These are phyloP conservation scores for Caerostris extrusa DNA, from an alignment of 1,140 invertebrate species.

Conservation along the genomic window DNA sequence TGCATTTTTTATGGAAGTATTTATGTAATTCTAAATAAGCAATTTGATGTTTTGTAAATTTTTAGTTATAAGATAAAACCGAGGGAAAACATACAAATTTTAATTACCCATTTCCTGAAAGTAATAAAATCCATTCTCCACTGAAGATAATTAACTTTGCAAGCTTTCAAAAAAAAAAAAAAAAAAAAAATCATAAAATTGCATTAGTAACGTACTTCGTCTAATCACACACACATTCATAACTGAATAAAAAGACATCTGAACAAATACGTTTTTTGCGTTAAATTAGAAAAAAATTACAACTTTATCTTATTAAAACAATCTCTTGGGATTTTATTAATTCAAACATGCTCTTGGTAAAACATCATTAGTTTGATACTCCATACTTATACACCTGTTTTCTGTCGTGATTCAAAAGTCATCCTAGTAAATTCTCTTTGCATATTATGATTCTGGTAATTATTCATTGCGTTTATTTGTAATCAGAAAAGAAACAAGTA, in stretches of 20 bases:
- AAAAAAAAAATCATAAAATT: not conserved
- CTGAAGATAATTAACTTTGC: not conserved
- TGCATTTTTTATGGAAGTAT: no score
- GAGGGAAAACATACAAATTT: no score
- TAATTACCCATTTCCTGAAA: not conserved
- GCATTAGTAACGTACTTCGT: not conserved
- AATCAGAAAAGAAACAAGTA: not conserved
- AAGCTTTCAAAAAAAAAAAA: not conserved
- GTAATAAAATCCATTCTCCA: not conserved
- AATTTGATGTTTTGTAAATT: no score
- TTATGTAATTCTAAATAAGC: no score
- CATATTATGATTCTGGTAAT: not conserved
- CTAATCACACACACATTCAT: not conserved
- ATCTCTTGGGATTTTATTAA: not conserved
- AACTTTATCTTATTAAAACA: not conserved
- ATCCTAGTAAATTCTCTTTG: not conserved
- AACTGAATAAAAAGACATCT: not conserved
- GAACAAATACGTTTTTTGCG: constrained; percentile 2
- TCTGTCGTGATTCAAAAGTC: constrained; percentile 32
- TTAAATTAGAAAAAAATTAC: not conserved
- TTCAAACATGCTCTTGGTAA: constrained; percentile 28
- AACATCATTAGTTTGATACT: constrained; percentile 23
- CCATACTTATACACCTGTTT: constrained; percentile 46
- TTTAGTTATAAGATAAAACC: no score
- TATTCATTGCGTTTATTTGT: not conserved